phyloP scores from a whole-genome alignment of 2,888 invertebrate genomes.

The Maniola hyperantus region DNA sequence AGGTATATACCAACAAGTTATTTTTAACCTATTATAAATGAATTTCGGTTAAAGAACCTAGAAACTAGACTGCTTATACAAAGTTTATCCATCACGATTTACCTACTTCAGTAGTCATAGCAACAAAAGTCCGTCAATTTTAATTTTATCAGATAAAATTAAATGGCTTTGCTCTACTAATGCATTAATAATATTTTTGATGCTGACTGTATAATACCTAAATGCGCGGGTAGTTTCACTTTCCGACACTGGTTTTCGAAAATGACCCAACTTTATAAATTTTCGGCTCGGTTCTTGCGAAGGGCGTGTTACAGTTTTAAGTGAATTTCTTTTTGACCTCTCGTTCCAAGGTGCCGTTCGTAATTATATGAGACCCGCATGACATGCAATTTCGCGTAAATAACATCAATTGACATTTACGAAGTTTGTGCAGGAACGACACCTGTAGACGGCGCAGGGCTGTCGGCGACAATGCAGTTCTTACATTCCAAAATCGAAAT shows the following conservation, averaged over 20 bases:
- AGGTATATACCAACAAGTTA: too few relatives aligned
- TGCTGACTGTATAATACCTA: slow-evolving; percentile 51
- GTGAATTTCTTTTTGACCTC: slow-evolving; percentile 83
- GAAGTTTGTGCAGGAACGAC: slow-evolving; percentile 41
- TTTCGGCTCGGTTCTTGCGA: slow-evolving; percentile 65
- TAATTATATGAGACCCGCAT: slow-evolving; percentile 66
- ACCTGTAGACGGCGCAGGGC: slow-evolving; percentile 34
- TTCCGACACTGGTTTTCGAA: slow-evolving; percentile 81
- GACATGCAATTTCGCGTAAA: slow-evolving; percentile 74
- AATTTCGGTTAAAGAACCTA: too few relatives aligned
- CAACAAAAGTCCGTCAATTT: background rate
- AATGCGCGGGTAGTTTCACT: slow-evolving; percentile 81
- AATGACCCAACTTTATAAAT: slow-evolving; percentile 78
- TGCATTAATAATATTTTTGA: background rate
- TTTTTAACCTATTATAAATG: too few relatives aligned
- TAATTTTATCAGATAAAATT: background rate
- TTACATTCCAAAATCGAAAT: background rate
- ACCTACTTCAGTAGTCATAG: background rate
- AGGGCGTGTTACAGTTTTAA: slow-evolving; percentile 81
- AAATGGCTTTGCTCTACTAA: background rate
- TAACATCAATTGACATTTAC: slow-evolving; percentile 74
- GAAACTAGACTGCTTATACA: too few relatives aligned
- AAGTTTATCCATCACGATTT: background rate
- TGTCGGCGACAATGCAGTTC: slow-evolving; percentile 25
- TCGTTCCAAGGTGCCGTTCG: slow-evolving; percentile 75